Evolutionary conservation across 2,888 invertebrate species (phyloP).

Genomic region (Bedellia somnulentella): DNA sequence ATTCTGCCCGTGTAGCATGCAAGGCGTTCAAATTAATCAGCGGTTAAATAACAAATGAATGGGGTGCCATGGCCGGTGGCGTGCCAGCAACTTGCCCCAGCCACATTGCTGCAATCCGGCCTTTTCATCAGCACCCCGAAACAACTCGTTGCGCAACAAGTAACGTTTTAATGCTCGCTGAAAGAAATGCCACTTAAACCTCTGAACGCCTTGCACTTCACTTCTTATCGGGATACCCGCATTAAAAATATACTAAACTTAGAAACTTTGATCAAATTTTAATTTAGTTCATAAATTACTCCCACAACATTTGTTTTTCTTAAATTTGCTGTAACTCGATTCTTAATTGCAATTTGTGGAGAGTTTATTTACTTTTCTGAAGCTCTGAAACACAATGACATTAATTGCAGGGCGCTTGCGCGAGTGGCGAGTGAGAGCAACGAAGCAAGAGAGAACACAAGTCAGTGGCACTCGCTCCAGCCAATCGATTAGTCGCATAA

Average conservation of each 20-base stretch:
- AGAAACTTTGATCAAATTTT: no score
- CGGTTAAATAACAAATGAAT: conserved; percentile 29
- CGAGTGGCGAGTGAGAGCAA: conserved; percentile 30
- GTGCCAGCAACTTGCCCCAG: no score
- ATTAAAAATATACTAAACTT: no score
- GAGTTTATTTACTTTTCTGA: conserved; percentile 57
- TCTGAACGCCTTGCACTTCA: not conserved
- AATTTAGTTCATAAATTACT: no score
- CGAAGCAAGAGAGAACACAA: conserved; percentile 26
- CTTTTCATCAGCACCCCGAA: conserved; percentile 46
- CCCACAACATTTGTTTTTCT: conserved; percentile 1
- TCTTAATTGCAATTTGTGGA: conserved; percentile 9
- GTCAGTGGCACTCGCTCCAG: conserved; percentile 50
- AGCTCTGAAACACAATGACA: conserved; percentile 25
- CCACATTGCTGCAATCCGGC: no score
- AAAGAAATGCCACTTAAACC: conserved; percentile 12
- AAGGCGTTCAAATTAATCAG: conserved; percentile 26
- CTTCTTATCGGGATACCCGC: not conserved
- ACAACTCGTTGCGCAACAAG: conserved; percentile 52
- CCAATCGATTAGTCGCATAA: conserved; percentile 63
- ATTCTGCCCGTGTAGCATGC: conserved; percentile 9
- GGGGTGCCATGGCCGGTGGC: conserved; percentile 12
- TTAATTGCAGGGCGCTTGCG: conserved; percentile 32
- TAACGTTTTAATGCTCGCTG: conserved; percentile 28
- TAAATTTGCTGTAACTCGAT: conserved; percentile 1